Base-by-base conservation (phyloP, 2,113 vertebrate genomes). In the Panthera uncia region DNA sequence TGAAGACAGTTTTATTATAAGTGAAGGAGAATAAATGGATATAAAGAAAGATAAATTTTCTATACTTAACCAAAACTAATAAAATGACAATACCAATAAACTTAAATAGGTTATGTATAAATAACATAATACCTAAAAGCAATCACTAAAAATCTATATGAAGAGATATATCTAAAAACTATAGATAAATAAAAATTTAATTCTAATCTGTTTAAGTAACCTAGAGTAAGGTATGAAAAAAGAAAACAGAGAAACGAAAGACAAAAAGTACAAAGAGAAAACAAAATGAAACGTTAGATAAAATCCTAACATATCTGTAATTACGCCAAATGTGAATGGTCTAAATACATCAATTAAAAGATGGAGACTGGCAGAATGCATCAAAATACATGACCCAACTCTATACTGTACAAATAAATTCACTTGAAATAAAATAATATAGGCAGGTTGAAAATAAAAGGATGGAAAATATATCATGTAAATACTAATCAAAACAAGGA, bases 401-500 rank as follows among this genome's bases (percentile, higher is more conserved):
- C 48, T 45, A 91, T 78, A 61, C 16, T 71, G 13, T 89, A 16
- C 84, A 79, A 48, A 82, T 36, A 74, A 91, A 96, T 29, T 92
- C 31, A 94, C 36, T 74, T 92, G 63, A 89, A 84, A 84, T 76
- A 90, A 95, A 96, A 89, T 21, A 92, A 57, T 45, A 61, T 8
- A 79, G 41, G 18, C 31, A 66, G 65, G 31, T 52, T 94, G 89
- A 97, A 84, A 68, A 16, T 73, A 50, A 84, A 94, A 80, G 12
- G 11, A 86, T 89, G 41, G 29, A 94, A 97, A 82, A 83, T 48
- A 63, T 38, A 78, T 8, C 23, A 91, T 50, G 2, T 68, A 87
- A 91, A 84, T 79, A 50, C 15, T 74, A 78, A 93, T 89, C 2
- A 81, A 90, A 96, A 92, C 23, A 97, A 80, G 84, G 76, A 94